Evolutionary conservation across 2,888 invertebrate species (phyloP).

Genomic region (Latrodectus elegans): DNA sequence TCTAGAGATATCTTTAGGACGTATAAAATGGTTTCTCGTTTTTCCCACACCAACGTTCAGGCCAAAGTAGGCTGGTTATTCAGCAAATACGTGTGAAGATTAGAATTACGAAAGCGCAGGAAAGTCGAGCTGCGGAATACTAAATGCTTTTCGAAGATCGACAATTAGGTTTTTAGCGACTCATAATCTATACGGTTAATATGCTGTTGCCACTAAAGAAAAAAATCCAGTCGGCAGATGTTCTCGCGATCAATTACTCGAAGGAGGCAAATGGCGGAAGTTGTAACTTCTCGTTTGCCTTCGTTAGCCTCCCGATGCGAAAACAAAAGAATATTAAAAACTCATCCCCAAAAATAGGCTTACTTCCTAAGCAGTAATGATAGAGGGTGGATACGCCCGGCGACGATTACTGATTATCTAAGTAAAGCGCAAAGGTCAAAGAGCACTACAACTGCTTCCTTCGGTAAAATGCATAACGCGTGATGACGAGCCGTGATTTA

Average conservation of each 20-base stretch:
- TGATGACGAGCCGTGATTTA: constrained; percentile 13
- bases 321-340: constrained; percentile 65
- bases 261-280: constrained; percentile 41
- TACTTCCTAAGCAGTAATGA: constrained; percentile 38
- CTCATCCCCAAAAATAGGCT: constrained; percentile 36
- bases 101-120: neutral
- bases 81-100: too few relatives aligned
- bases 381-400: constrained; percentile 52
- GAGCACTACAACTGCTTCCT: constrained; percentile 35
- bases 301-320: constrained; percentile 47
- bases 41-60: too few relatives aligned
- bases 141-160: neutral
- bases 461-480: constrained; percentile 27
- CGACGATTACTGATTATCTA: constrained; percentile 49
- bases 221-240: constrained; percentile 50
- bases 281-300: constrained; percentile 49
- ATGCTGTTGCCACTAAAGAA: neutral
- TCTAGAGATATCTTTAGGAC: too few relatives aligned
- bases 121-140: neutral
- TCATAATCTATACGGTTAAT: neutral
- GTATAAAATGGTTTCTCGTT: too few relatives aligned
- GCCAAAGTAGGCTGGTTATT: too few relatives aligned
- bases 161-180: neutral
- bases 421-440: constrained; percentile 38
- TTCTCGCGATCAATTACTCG: constrained; percentile 38